Evolutionary conservation across 2,113 vertebrate species (phyloP), one percentile per base, ranked within the genome.

Genomic region (Menidia beryllina): DNA sequence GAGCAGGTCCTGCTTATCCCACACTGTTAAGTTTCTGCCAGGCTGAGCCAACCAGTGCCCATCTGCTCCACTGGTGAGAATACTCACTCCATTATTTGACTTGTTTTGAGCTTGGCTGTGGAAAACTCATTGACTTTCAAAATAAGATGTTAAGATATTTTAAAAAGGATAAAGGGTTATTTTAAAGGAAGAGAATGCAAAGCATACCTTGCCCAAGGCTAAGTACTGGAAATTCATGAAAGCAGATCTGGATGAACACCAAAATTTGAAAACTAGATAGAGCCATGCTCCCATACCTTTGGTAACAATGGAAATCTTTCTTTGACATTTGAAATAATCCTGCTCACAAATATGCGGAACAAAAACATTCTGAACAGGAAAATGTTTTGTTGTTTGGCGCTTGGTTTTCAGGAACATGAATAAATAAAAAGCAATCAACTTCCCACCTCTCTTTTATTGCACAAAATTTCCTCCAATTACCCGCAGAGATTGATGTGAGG

Each of bases 21-120:
- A 72, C 75, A 75, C 79, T 79, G 85, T 79, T 81, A 86, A 88
- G 82, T 63, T 65, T 50, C 75, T 89, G 89, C 88, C 91, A 92
- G 86, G 78, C 86, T 84, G 89, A 89, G 88, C 88, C 85, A 86
- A 75, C 75, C 68, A 87, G 80, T 75, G 83, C 86, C 91, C 91
- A 93, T 93, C 92, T 93, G 92, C 82, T 91, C 81, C 76, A 84
- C 76, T 61, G 52, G 83, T 71, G 62, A 86, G 71, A 83, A 78
- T 86, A 88, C 85, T 86, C 84, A 83, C 85, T 86, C 81, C 86
- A 91, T 91, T 85, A 87, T 87, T 88, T 86, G 81, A 85, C 83
- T 88, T 81, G 86, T 81, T 89, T 80, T 43, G 57, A 84, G 81
- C 75, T 75, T 78, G 79, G 86, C 89, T 68, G 74, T 74, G 67